A percentile compares a stretch with the other conserved stretches of the same genome.
Conservation (phyloP, 2,888 invertebrate species). For the Chymomyza fuscimana region DNA sequence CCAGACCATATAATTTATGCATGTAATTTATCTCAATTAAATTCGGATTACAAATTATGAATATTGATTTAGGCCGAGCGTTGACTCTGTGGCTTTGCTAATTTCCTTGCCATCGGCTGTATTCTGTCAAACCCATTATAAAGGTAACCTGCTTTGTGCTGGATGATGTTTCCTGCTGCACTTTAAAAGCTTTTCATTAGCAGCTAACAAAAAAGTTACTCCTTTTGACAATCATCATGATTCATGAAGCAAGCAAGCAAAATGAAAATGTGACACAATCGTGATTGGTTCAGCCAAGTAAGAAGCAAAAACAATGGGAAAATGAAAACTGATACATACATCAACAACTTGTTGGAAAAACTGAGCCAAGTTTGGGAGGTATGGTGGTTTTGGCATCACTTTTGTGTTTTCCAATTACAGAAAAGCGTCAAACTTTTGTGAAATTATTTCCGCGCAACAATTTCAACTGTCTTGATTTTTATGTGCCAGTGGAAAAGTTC, state of each 20-base stretch:
- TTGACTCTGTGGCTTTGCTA: neutral
- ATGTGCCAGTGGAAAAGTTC: constrained; percentile 26
- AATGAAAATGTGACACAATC: constrained; percentile 13
- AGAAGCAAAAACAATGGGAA: neutral
- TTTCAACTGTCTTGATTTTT: constrained; percentile 45
- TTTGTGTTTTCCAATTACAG: constrained; percentile 58
- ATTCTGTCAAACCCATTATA: constrained; percentile 24
- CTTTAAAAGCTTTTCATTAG: neutral
- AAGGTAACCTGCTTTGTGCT: constrained; percentile 20
- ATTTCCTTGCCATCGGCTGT: neutral
- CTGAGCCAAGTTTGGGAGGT: neutral
- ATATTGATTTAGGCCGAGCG: constrained; percentile 54
- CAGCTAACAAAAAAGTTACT: neutral
- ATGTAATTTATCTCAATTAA: constrained; percentile 62
- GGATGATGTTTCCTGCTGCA: constrained; percentile 13
- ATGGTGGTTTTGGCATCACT: constrained; percentile 38
- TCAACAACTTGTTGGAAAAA: neutral
- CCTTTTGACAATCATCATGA: neutral
- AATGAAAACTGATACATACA: neutral
- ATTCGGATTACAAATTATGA: constrained; percentile 53
- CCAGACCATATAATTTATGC: constrained; percentile 12
- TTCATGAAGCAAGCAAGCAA: neutral
- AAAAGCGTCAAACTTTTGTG: constrained; percentile 51
- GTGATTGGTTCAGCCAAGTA: neutral
- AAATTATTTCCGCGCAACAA: constrained; percentile 43